These are phyloP conservation scores for Enteromius afrohamiltoni DNA, from an alignment of 2,797 vertebrate species.

Conservation along the genomic window DNA sequence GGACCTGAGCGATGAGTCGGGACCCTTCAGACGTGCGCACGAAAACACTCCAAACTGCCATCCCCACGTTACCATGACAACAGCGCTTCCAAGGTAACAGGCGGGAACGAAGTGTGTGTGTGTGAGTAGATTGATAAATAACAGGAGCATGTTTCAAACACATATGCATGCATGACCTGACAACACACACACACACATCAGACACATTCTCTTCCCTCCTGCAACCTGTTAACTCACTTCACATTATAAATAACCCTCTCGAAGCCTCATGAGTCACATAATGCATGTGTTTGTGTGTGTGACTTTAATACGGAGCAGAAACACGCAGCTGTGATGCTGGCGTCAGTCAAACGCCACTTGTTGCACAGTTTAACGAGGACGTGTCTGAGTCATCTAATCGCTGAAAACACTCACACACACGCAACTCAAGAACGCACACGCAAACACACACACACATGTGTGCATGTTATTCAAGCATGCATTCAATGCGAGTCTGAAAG, in stretches of 20 bases:
- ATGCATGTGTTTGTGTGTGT: neutral
- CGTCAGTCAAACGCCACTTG: slow-evolving; percentile 14
- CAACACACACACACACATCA: neutral
- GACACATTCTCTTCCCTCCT: neutral
- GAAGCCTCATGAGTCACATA: neutral
- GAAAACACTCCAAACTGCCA: slow-evolving; percentile 61
- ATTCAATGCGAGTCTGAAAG: neutral
- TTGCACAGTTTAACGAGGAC: slow-evolving; percentile 23
- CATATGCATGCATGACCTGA: slow-evolving; percentile 19
- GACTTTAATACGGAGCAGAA: slow-evolving; percentile 3
- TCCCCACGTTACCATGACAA: slow-evolving; percentile 80
- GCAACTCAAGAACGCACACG: neutral
- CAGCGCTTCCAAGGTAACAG: slow-evolving; percentile 81
- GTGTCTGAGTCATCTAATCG: slow-evolving; percentile 10
- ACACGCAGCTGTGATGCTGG: neutral
- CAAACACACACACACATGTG: neutral
- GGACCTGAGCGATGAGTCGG: slow-evolving; percentile 18
- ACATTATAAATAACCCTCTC: neutral
- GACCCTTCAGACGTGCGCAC: slow-evolving; percentile 35
- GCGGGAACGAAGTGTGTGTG: slow-evolving; percentile 71
- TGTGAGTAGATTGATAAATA: slow-evolving; percentile 81
- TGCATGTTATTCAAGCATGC: neutral
- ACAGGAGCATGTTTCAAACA: slow-evolving; percentile 65
- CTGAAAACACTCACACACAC: slow-evolving; percentile 1
- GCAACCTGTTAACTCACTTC: neutral